A percentile compares a stretch with the other conserved stretches of the same genome.
Conservation (phyloP, 2,888 invertebrate genomes). For the Fissipunctia ypsillon region DNA sequence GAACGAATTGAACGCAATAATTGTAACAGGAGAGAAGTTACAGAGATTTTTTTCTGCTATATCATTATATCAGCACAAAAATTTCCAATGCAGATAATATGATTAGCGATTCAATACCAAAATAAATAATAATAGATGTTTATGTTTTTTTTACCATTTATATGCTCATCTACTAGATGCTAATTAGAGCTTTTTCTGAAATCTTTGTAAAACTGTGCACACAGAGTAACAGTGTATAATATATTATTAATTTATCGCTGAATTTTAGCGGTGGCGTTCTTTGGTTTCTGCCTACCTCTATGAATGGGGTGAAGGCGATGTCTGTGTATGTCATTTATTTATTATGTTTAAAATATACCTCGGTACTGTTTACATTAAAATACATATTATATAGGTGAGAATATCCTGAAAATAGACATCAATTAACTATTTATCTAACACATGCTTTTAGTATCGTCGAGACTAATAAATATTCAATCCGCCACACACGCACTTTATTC, state of each 20-base stretch:
- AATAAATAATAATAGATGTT: not conserved
- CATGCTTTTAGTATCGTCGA: not conserved
- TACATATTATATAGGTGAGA: not conserved
- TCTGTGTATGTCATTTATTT: not conserved
- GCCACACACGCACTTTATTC: not conserved
- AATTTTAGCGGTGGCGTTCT: too few relatives aligned
- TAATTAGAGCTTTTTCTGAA: not conserved
- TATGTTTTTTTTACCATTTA: not conserved
- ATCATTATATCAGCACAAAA: not conserved
- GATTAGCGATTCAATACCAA: too few relatives aligned
- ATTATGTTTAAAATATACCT: not conserved
- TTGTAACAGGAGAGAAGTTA: too few relatives aligned
- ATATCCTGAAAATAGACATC: not conserved
- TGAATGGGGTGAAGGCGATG: not conserved
- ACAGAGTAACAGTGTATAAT: not conserved
- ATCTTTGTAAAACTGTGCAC: not conserved
- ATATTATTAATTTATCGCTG: not conserved
- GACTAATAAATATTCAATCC: not conserved
- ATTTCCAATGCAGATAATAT: too few relatives aligned
- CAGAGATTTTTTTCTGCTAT: not conserved
- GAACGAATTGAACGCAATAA: not conserved
- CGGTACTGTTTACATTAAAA: not conserved
- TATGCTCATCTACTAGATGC: not conserved
- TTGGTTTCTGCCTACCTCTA: too few relatives aligned
- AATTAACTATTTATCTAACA: not conserved